phyloP scores from a whole-genome alignment of 2,888 invertebrate genomes.

The Tachina lurida region DNA sequence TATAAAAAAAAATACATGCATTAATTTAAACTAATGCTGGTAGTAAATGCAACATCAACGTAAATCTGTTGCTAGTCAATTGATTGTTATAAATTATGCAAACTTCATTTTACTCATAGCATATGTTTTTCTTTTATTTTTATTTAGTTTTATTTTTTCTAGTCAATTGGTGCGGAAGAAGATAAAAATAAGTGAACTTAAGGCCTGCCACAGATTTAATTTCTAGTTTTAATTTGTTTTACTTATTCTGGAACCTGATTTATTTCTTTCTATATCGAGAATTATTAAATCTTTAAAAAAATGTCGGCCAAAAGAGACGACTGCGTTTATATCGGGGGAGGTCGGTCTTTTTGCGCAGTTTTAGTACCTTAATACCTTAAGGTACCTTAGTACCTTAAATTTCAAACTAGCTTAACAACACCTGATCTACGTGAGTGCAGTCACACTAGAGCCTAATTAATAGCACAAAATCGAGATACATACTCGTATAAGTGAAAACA shows the following conservation, averaged over 20 bases:
- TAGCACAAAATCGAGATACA: no score
- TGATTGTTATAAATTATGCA: slow-evolving; percentile 71
- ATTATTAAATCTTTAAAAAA: no score
- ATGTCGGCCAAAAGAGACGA: no score
- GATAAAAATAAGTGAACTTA: slow-evolving; percentile 20
- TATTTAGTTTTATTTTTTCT: background rate
- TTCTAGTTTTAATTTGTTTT: background rate
- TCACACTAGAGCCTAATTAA: no score
- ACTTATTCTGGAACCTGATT: background rate
- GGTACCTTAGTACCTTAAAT: no score
- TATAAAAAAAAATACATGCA: background rate
- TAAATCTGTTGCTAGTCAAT: slow-evolving; percentile 37
- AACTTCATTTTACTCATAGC: slow-evolving; percentile 41
- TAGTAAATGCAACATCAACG: slow-evolving; percentile 29
- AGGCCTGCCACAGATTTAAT: background rate
- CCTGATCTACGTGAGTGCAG: no score
- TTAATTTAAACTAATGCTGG: slow-evolving; percentile 7
- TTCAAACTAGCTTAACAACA: no score
- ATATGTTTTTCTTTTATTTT: slow-evolving; percentile 9
- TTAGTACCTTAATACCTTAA: no score
- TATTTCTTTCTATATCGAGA: no score
- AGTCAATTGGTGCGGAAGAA: slow-evolving; percentile 40
- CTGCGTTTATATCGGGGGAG: no score
- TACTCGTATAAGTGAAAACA: background rate
- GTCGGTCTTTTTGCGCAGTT: no score